A percentile compares a stretch with the other conserved stretches of the same genome.
Evolutionary conservation across 2,797 vertebrate genomes (phyloP).

Genomic region (Clamator glandarius): DNA sequence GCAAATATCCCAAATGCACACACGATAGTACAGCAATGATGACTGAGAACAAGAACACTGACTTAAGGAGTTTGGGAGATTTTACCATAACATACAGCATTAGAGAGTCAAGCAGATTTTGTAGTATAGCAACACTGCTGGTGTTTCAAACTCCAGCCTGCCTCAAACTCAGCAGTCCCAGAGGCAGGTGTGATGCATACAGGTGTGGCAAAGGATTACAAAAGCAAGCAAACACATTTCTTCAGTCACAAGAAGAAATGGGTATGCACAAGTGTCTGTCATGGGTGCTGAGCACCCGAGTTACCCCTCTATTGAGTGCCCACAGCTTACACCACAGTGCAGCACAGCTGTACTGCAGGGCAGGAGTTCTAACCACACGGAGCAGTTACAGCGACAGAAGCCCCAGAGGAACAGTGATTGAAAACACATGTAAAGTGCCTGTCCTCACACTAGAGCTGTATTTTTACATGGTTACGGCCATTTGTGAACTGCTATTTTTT

Average conservation of each 20-base stretch:
- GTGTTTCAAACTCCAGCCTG: not conserved
- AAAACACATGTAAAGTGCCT: not conserved
- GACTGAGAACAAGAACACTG: not conserved
- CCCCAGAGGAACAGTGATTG: not conserved
- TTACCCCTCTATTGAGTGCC: not conserved
- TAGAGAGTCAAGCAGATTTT: not conserved
- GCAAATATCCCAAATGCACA: not conserved
- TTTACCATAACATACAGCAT: not conserved
- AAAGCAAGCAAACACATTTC: not conserved
- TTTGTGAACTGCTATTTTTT: not conserved
- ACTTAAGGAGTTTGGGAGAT: not conserved
- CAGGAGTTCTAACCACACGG: not conserved
- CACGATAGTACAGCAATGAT: not conserved
- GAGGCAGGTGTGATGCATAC: conserved; percentile 2
- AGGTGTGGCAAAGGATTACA: conserved; percentile 16
- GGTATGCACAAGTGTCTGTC: too few relatives aligned
- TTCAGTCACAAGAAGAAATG: conserved; percentile 12
- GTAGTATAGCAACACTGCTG: not conserved
- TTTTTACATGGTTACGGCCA: not conserved
- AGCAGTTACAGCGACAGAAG: not conserved
- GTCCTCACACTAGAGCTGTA: not conserved
- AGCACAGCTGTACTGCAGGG: not conserved
- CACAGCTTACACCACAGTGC: not conserved
- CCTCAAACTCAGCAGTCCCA: conserved; percentile 1
- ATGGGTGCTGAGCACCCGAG: too few relatives aligned